Base-by-base conservation (phyloP, 2,888 invertebrate genomes). In the Gymnocheta viridis region DNA sequence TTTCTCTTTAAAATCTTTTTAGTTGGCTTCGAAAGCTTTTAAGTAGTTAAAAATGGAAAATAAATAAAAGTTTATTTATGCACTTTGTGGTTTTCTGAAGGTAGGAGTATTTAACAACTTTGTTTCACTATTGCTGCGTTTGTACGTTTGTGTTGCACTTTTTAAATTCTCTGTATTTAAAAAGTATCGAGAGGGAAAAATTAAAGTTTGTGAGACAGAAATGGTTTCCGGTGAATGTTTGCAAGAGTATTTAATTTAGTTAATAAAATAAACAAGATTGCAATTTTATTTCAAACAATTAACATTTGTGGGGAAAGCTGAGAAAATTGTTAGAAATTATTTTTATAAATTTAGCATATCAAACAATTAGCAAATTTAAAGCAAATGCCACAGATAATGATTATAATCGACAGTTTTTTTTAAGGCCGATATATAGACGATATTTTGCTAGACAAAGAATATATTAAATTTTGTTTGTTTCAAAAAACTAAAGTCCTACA, bases 1-100 rank as follows among this genome's bases (percentile, higher is more conserved):
- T 62, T 56, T 41, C 17, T 67, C 1, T 66, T 51, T 56, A 29
- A 19, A 0, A 32, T 66, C 6, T 35, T 60, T 35, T 38, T 35
- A 9, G 32, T 32, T 78, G 32, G 27, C 29, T 69, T 44, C 49
- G n/a, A 69, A 69, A 78, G 78, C 60, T 78, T 62, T 70, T 70
- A 78, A 70, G 69, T 62, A 51, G 60, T 62, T 41, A 17, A 29
- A n/a, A 49, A 58, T 58, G 67, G 47, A 47, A 67, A 64, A 79
- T 29, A 38, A 73, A 77, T 66, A 70, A 54, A 74, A 82, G 32
- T 79, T 79, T 74, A 56, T 64, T 78, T 76, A 80, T 72, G 70
- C 79, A 80, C 70, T 80, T 80, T 83, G 80, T 72, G 80, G 76
- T 83, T 49, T 27, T 41, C 32, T 51, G 27, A 22, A 29, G 1